Conservation (phyloP, 2,113 vertebrate species). For the Oostethus manadensis region DNA sequence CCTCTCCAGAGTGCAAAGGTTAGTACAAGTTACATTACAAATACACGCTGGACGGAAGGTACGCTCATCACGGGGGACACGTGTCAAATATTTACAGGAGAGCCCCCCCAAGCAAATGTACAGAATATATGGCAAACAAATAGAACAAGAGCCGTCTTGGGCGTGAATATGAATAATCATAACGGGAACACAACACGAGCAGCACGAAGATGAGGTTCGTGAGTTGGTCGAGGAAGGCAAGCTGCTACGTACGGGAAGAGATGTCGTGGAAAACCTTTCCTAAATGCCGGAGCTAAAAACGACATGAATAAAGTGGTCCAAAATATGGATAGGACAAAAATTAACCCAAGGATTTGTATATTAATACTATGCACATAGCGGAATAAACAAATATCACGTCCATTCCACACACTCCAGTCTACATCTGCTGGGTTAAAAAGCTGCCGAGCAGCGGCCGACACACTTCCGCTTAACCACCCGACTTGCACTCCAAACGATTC, state of each 20-base stretch:
- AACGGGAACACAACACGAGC: slow-evolving; percentile 58
- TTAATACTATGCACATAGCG: slow-evolving; percentile 60
- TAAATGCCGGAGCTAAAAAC: slow-evolving; percentile 36
- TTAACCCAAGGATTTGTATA: slow-evolving; percentile 62
- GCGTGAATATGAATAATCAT: slow-evolving; percentile 57
- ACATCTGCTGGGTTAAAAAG: not conserved
- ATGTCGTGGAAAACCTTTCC: slow-evolving; percentile 18
- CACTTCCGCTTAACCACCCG: too few relatives aligned
- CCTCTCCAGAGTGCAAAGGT: slow-evolving; percentile 43
- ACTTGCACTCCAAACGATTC: too few relatives aligned
- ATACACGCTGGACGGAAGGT: slow-evolving; percentile 15
- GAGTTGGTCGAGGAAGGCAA: slow-evolving; percentile 22
- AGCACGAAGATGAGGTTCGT: slow-evolving; percentile 36
- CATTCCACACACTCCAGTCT: slow-evolving; percentile 49
- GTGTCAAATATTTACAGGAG: slow-evolving; percentile 61
- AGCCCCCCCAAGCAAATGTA: slow-evolving; percentile 52
- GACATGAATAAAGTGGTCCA: slow-evolving; percentile 31
- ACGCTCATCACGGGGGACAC: slow-evolving; percentile 24
- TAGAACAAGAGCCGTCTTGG: slow-evolving; percentile 36
- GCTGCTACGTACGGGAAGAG: slow-evolving; percentile 34
- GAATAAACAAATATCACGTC: slow-evolving; percentile 68
- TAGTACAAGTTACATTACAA: slow-evolving; percentile 48
- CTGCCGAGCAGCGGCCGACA: too few relatives aligned
- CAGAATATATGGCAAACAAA: too few relatives aligned
- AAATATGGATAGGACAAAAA: slow-evolving; percentile 35